Evolutionary conservation across 2,113 vertebrate species (phyloP), one percentile per base, ranked within the genome.

Genomic region (Anguilla rostrata): DNA sequence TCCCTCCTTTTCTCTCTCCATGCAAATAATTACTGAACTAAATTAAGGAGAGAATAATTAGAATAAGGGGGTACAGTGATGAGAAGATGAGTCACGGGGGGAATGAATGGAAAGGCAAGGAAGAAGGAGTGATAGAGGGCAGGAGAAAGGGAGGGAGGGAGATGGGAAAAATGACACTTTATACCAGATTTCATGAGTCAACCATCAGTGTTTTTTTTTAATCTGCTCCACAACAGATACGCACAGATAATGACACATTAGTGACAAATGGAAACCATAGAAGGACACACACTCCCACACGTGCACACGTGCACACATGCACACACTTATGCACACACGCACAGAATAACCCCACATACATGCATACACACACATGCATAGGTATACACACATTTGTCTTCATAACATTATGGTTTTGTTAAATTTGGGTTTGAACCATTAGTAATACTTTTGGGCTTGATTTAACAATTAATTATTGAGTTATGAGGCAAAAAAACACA

Each of bases 191-290:
- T 75, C 12, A 34, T 75, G n/a, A 75, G 71, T 75, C 71, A 14
- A 75, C 2, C 1, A 9, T 29, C 3, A 9, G 9, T 12, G 71
- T n/a, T 75, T n/a, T n/a, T 75, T 26, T 1, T 53, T 34, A 34
- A 34, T 34, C 71, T 75, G 71, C 71, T n/a, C 71, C n/a, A 75
- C 71, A 75, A 75, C 71, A 75, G n/a, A 75, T 75, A 75, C 71
- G 12, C 71, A 71, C 63, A 75, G 71, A 75, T 75, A 75, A 75
- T 75, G 71, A 75, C 29, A 9, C 71, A 75, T 75, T 6, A 34
- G 9, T 3, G 60, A 66, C 60, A 66, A 20, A 66, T 26, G 22
- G 60, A 53, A 53, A 66, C 60, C 9, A 22, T 66, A 22, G 3
- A 66, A 66, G 18, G 20, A 3, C 60, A 66, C 60, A 66, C 60